Percentiles rank a stretch among this genome's conserved stretches.
Evolutionary conservation across 53 echinoderm and acorn worm species (phyloP).

Genomic region (Zoroaster sp.): DNA sequence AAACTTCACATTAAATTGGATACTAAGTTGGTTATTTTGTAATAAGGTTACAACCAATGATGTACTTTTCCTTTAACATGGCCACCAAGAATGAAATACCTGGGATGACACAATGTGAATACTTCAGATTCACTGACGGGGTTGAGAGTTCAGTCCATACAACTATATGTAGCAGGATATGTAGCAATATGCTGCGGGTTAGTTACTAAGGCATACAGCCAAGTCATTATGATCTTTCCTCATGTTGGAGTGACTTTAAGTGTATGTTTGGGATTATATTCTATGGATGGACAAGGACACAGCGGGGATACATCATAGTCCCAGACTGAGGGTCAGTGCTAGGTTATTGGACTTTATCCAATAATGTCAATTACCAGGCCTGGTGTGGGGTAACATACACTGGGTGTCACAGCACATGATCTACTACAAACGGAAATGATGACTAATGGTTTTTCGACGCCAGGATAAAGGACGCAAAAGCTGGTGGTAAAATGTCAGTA

Average conservation of each 20-base stretch:
- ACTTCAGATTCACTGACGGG: not conserved
- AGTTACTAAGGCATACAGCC: not conserved
- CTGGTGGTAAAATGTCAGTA: too few relatives aligned
- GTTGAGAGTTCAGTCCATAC: not conserved
- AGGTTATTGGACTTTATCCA: not conserved
- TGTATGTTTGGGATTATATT: not conserved
- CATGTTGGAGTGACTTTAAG: not conserved
- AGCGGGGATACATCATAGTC: not conserved
- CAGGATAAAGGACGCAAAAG: too few relatives aligned
- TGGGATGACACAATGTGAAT: not conserved
- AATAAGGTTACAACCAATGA: too few relatives aligned
- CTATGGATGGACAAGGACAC: not conserved
- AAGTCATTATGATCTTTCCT: not conserved
- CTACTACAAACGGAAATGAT: not conserved
- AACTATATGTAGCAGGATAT: too few relatives aligned
- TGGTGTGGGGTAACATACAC: not conserved
- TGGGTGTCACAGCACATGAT: not conserved
- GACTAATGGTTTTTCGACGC: too few relatives aligned
- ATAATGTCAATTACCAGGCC: not conserved
- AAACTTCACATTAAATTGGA: not conserved
- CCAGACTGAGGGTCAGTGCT: not conserved
- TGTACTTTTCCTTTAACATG: too few relatives aligned
- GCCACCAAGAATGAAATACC: slow-evolving; percentile 28
- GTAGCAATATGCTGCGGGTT: not conserved
- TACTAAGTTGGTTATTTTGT: too few relatives aligned